Conservation (phyloP, 2,113 vertebrate species). For the Epinephelus moara region DNA sequence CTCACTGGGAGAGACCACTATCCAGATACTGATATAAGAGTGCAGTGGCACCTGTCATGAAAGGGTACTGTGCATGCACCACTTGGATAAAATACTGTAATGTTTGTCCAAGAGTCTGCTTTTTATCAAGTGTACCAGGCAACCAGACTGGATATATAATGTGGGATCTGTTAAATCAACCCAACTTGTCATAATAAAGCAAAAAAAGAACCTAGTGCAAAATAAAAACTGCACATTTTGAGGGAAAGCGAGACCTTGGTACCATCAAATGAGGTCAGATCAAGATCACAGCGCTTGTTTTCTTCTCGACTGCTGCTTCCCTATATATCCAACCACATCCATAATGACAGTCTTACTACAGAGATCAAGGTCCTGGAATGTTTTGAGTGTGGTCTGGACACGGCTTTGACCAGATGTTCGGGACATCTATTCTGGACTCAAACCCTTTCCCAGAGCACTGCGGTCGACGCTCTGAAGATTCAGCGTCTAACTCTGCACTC, state of each 20-base stretch:
- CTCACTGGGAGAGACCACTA: neutral
- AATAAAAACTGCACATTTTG: slow-evolving; percentile 40
- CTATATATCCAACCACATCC: slow-evolving; percentile 76
- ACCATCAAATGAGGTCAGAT: slow-evolving; percentile 30
- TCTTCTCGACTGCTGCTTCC: slow-evolving; percentile 52
- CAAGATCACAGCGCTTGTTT: slow-evolving; percentile 43
- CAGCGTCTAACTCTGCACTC: neutral
- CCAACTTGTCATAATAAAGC: slow-evolving; percentile 2
- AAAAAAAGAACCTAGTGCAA: neutral
- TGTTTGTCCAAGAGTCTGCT: neutral
- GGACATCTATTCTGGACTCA: slow-evolving; percentile 76
- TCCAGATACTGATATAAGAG: neutral
- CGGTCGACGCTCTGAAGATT: slow-evolving; percentile 5
- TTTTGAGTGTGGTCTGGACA: slow-evolving; percentile 72
- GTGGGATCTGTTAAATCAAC: slow-evolving; percentile 17
- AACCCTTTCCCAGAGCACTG: slow-evolving; percentile 46
- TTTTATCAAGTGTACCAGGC: neutral
- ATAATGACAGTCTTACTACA: slow-evolving; percentile 79
- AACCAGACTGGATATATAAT: neutral
- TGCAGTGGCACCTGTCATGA: neutral
- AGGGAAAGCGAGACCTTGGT: neutral
- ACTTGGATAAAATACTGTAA: neutral
- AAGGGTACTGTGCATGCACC: no score
- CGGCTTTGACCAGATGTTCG: slow-evolving; percentile 74
- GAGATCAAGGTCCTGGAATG: slow-evolving; percentile 64